phyloP scores from a whole-genome alignment of 2,797 vertebrate genomes.

The Rhinatrema bivittatum region DNA sequence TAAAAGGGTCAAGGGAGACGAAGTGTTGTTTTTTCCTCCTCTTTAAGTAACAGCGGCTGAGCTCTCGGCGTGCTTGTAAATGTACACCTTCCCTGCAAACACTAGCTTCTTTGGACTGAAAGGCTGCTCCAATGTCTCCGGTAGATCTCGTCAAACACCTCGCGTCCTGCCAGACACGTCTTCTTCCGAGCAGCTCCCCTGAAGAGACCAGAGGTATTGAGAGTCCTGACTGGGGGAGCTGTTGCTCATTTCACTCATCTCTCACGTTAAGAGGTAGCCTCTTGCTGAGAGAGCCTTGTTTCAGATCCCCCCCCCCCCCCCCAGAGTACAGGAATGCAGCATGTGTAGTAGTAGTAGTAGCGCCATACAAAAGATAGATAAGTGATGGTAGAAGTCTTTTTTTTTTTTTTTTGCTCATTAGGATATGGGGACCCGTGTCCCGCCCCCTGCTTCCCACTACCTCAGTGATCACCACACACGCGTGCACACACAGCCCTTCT shows the following conservation, averaged over 20 bases:
- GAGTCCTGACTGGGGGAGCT: constrained; percentile 44
- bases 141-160: background rate
- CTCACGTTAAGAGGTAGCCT: constrained; percentile 57
- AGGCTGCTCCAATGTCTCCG: background rate
- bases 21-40: background rate
- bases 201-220: constrained; percentile 20
- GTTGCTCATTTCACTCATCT: constrained; percentile 68
- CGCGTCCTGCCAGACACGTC: background rate
- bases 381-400: too few relatives aligned
- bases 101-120: background rate
- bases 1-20: too few relatives aligned
- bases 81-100: background rate
- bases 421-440: too few relatives aligned
- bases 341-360: too few relatives aligned
- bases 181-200: constrained; percentile 17
- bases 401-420: too few relatives aligned
- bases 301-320: constrained; percentile 55
- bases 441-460: too few relatives aligned
- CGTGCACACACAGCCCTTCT: too few relatives aligned
- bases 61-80: background rate
- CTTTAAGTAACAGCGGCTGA: background rate
- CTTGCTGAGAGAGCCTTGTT: constrained; percentile 51
- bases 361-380: too few relatives aligned
- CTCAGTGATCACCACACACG: too few relatives aligned
- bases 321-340: constrained; percentile 36